Percentiles rank a stretch among this genome's conserved stretches.
Evolutionary conservation across 2,888 invertebrate genomes (phyloP).

Genomic region (Amorpha juglandis): DNA sequence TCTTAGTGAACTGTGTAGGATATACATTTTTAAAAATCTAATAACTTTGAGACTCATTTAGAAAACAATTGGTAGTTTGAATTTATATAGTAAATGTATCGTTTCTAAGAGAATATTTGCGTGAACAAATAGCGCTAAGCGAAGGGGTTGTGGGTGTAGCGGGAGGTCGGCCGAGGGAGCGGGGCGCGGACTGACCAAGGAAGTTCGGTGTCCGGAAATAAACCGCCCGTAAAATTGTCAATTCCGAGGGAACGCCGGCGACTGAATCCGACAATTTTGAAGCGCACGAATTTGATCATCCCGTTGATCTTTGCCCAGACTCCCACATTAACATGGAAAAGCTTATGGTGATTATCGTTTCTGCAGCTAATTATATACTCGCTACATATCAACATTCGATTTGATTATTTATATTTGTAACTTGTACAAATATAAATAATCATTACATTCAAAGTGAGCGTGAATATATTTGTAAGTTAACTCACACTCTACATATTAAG

Average conservation of each 20-base stretch:
- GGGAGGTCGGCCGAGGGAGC: constrained; percentile 54
- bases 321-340: constrained; percentile 2
- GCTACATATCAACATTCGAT: too few species aligned
- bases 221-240: constrained; percentile 89
- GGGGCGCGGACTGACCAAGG: constrained; percentile 69
- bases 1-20: neutral
- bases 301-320: constrained; percentile 31
- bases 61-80: neutral
- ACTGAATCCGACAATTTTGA: constrained; percentile 73
- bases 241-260: constrained; percentile 81
- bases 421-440: neutral
- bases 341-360: neutral
- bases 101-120: constrained; percentile 50
- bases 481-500: constrained; percentile 61
- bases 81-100: constrained; percentile 9
- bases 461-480: constrained; percentile 24
- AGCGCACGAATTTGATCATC: constrained; percentile 51
- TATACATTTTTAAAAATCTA: neutral
- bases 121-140: constrained; percentile 53
- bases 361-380: constrained; percentile 1
- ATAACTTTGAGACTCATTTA: neutral
- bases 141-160: constrained; percentile 59
- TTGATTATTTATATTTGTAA: too few species aligned
- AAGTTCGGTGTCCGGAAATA: constrained; percentile 85
- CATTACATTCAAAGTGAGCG: constrained; percentile 2